Evolutionary conservation across 2,113 vertebrate species (phyloP).

Genomic region (Neopipo cinnamomea): DNA sequence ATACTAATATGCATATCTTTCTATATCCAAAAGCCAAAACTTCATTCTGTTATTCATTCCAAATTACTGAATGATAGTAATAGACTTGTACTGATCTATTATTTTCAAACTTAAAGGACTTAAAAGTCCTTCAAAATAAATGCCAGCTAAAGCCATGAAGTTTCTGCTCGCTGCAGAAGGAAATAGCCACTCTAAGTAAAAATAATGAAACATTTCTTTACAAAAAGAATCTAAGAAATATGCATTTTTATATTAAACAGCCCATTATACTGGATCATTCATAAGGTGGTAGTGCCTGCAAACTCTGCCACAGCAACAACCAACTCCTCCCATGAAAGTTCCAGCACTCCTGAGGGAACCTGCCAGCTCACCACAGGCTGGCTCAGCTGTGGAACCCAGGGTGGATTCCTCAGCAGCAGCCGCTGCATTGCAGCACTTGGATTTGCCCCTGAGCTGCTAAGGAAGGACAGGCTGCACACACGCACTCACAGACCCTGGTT

Average conservation of each 20-base stretch:
- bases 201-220: background rate
- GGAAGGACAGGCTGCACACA: too few species aligned
- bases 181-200: background rate
- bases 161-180: background rate
- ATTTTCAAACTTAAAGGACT: background rate
- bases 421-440: background rate
- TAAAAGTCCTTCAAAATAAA: background rate
- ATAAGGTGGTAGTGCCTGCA: background rate
- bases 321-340: background rate
- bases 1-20: background rate
- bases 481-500: accelerated
- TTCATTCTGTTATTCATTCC: background rate
- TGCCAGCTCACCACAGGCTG: background rate
- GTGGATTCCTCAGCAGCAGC: background rate
- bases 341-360: background rate
- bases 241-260: background rate
- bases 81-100: background rate
- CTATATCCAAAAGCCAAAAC: background rate
- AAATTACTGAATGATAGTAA: background rate
- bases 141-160: background rate
- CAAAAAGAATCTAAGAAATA: background rate
- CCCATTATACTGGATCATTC: background rate
- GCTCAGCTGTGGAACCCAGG: accelerated
- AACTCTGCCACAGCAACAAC: accelerated
- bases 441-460: background rate